phyloP scores from a whole-genome alignment of 2,888 invertebrate genomes.

The Ophion ventricosus region DNA sequence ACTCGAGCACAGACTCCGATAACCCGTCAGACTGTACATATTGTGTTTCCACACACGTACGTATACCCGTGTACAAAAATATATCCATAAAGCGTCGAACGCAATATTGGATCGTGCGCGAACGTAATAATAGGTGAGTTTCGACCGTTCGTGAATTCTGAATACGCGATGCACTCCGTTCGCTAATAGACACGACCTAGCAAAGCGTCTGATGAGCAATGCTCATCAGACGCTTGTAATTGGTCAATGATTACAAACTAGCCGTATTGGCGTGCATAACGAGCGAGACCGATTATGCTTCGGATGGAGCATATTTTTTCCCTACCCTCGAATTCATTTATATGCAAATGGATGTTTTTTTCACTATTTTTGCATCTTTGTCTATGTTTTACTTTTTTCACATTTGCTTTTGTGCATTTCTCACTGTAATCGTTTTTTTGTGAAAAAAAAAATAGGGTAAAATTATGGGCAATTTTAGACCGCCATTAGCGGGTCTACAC shows the following conservation, averaged over 20 bases:
- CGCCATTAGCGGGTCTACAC: no score
- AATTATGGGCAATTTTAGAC: no score
- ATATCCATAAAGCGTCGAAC: background rate
- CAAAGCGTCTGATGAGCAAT: slow-evolving; percentile 21
- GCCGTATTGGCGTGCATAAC: background rate
- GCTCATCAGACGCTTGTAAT: slow-evolving; percentile 19
- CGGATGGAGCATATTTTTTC: background rate
- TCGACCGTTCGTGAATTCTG: slow-evolving; percentile 27
- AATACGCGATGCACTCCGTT: slow-evolving; percentile 1
- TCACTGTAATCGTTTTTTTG: no score
- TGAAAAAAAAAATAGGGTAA: no score
- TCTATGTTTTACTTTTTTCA: no score
- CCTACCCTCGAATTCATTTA: background rate
- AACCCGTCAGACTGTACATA: slow-evolving; percentile 15
- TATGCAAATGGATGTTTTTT: no score
- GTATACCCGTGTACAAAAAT: background rate
- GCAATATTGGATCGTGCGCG: background rate
- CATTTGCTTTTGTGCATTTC: no score
- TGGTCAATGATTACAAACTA: background rate
- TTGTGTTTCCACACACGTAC: background rate
- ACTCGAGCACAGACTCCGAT: slow-evolving; percentile 49
- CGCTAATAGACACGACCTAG: slow-evolving; percentile 9
- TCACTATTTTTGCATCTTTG: background rate
- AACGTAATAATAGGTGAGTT: background rate
- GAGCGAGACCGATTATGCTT: background rate